These are phyloP conservation scores for Syrphus vitripennis DNA, from an alignment of 2,888 invertebrate genomes.

Conservation along the genomic window DNA sequence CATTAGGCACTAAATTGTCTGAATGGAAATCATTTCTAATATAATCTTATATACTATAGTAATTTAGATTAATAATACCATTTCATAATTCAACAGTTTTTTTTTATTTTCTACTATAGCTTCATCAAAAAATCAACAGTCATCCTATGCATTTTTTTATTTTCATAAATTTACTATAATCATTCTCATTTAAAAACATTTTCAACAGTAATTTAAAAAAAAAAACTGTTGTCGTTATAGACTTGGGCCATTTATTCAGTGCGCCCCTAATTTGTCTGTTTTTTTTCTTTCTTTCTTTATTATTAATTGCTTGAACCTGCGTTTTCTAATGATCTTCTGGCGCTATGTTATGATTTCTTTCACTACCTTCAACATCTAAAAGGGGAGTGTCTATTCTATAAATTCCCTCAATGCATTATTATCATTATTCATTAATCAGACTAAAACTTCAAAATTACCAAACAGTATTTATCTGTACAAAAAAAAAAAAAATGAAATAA, in stretches of 20 bases:
- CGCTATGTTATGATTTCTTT: conserved; percentile 27
- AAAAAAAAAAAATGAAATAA: not conserved
- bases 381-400: not conserved
- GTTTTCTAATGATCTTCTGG: conserved; percentile 39
- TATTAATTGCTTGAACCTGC: not conserved
- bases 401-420: not conserved
- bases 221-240: not conserved
- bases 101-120: too few species aligned
- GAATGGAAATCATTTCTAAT: too few species aligned
- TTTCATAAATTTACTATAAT: too few species aligned
- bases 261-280: not conserved
- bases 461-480: not conserved
- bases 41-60: too few species aligned
- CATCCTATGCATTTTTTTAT: too few species aligned
- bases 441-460: conserved; percentile 12
- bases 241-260: not conserved
- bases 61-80: too few species aligned
- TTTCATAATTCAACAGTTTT: too few species aligned
- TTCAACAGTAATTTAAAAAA: not conserved
- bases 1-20: too few species aligned
- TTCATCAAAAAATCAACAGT: too few species aligned
- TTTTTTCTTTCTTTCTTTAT: not conserved
- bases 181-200: too few species aligned
- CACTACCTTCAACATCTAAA: not conserved
- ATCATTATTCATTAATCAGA: conserved; percentile 25